Evolutionary conservation across 2,113 vertebrate species (phyloP).

Genomic region (Tupaia tana): DNA sequence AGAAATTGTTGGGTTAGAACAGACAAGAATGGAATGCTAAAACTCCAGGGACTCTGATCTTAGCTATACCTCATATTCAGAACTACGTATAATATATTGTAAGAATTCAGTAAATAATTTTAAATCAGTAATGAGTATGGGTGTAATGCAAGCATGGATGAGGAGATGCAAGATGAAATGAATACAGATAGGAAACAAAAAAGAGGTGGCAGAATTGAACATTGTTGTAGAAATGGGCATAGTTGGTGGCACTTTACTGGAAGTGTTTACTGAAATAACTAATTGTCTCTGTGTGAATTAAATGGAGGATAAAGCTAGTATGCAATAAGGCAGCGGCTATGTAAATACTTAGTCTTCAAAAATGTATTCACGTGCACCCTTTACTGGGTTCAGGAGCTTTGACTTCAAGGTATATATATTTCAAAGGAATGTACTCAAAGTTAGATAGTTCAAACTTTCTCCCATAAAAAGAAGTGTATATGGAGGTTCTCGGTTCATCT

Average conservation of each 20-base stretch:
- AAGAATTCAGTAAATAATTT: constrained; percentile 6
- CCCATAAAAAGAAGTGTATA: background rate
- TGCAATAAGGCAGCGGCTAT: background rate
- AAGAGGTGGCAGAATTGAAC: background rate
- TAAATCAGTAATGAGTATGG: background rate
- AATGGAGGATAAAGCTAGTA: background rate
- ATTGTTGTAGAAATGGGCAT: background rate
- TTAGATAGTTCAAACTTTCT: constrained; percentile 8
- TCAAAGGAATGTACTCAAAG: constrained; percentile 19
- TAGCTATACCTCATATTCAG: background rate
- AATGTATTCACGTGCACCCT: background rate
- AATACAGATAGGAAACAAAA: constrained; percentile 18
- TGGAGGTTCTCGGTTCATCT: background rate
- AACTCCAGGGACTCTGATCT: constrained; percentile 24
- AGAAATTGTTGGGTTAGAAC: constrained; percentile 60
- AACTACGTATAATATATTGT: background rate
- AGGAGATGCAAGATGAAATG: background rate
- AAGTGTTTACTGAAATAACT: background rate
- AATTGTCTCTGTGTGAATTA: background rate
- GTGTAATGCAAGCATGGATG: background rate
- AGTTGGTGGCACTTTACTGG: background rate
- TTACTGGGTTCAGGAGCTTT: constrained; percentile 47
- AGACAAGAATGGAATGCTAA: constrained; percentile 61
- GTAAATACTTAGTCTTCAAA: background rate
- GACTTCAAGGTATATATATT: background rate